A percentile compares a stretch with the other conserved stretches of the same genome.
Evolutionary conservation across 2,888 invertebrate species (phyloP).

Genomic region (Nemapogon koenigi): DNA sequence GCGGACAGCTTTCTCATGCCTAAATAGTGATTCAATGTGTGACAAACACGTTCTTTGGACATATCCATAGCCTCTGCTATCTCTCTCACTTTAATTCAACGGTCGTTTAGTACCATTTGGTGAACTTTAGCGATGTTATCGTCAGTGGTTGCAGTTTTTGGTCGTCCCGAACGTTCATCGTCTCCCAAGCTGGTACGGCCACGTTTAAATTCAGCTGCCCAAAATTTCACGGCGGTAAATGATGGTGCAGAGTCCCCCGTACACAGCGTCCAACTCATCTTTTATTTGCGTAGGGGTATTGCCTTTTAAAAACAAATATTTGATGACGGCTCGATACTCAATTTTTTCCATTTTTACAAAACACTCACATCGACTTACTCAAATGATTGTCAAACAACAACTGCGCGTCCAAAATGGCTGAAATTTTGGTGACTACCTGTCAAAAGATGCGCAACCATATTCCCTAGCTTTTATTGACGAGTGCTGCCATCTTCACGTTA

Average conservation of each 20-base stretch:
- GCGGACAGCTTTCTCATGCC: conserved; percentile 10
- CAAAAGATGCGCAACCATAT: too few relatives aligned
- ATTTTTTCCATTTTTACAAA: too few relatives aligned
- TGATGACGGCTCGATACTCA: too few relatives aligned
- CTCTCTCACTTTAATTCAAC: conserved; percentile 15
- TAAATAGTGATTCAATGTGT: conserved; percentile 9
- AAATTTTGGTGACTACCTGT: too few relatives aligned
- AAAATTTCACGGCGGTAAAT: conserved; percentile 15
- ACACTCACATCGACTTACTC: too few relatives aligned
- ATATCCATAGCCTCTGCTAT: conserved; percentile 13
- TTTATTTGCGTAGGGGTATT: conserved; percentile 8
- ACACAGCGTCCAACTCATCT: conserved; percentile 7
- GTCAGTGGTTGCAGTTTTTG: conserved; percentile 15
- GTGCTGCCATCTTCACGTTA: too few relatives aligned
- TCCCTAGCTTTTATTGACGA: too few relatives aligned
- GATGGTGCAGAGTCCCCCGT: conserved; percentile 7
- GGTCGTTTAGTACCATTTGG: conserved; percentile 14
- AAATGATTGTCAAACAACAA: too few relatives aligned
- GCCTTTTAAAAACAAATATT: conserved; percentile 9
- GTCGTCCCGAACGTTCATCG: conserved; percentile 17
- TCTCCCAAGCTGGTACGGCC: conserved; percentile 17
- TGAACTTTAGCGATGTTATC: conserved; percentile 16
- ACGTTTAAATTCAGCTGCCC: conserved; percentile 19
- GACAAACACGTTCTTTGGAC: conserved; percentile 12
- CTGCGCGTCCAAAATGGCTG: too few relatives aligned